Percentiles rank a stretch among this genome's conserved stretches.
Conservation (phyloP, 1,140 invertebrate genomes). For the Zaprionus ornatus region DNA sequence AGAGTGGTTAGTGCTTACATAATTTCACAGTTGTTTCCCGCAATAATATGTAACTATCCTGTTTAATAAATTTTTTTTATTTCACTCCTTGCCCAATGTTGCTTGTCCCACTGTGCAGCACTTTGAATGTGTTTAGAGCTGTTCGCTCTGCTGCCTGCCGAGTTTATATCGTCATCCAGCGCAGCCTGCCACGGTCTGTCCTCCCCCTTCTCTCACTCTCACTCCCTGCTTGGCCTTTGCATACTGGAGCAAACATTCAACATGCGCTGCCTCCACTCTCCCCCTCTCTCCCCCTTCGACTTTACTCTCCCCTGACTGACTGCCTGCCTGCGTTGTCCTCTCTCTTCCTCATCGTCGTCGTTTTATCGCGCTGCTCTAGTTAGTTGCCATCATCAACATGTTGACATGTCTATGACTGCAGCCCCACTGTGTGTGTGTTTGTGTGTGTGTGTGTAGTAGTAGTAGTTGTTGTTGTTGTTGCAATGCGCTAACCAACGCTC, state of each 20-base stretch:
- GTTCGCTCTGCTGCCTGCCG: conserved; percentile 42
- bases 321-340: conserved; percentile 17
- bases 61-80: too few species aligned
- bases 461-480: conserved; percentile 26
- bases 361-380: conserved; percentile 65
- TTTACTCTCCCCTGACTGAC: not conserved
- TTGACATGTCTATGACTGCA: conserved; percentile 81
- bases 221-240: conserved; percentile 1
- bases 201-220: not conserved
- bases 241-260: not conserved
- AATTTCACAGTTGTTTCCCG: too few species aligned
- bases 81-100: not conserved
- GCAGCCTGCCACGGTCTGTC: not conserved
- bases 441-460: conserved; percentile 37
- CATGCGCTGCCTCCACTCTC: not conserved
- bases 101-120: conserved; percentile 54
- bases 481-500: conserved; percentile 68
- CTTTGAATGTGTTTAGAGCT: conserved; percentile 57
- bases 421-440: conserved; percentile 18
- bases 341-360: conserved; percentile 22
- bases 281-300: not conserved
- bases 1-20: too few species aligned
- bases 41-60: too few species aligned
- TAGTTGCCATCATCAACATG: conserved; percentile 82
- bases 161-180: conserved; percentile 18